These are phyloP conservation scores for Spinus pinus DNA, from an alignment of 2,797 vertebrate species.

Conservation along the genomic window DNA sequence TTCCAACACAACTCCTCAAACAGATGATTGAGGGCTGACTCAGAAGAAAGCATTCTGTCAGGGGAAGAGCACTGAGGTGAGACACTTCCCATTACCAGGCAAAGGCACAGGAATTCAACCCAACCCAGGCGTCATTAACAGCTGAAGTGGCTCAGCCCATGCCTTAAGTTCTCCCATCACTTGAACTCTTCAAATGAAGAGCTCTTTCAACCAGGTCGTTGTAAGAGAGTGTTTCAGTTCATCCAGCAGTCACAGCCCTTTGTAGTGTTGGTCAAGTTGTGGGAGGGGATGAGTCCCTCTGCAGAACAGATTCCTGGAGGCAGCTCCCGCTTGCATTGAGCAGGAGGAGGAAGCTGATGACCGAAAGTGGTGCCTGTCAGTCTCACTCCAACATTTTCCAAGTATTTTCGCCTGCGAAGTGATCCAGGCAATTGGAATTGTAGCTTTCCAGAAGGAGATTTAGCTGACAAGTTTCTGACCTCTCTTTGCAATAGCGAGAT, in stretches of 20 bases:
- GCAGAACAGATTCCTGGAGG: background rate
- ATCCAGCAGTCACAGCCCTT: background rate
- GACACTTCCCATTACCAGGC: background rate
- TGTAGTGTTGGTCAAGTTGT: background rate
- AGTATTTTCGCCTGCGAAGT: background rate
- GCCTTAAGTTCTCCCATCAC: background rate
- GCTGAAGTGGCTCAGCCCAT: background rate
- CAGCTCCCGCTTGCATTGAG: background rate
- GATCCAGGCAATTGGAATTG: background rate
- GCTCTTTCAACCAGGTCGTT: background rate
- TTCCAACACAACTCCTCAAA: background rate
- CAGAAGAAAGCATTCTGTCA: background rate
- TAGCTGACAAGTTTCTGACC: conserved; percentile 49
- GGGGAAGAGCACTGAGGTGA: background rate
- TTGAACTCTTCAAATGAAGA: background rate
- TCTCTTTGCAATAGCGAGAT: background rate
- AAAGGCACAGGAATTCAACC: background rate
- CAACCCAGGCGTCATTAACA: background rate
- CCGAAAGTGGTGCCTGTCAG: background rate
- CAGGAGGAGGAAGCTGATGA: background rate
- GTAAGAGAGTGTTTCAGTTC: background rate
- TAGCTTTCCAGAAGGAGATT: conserved; percentile 13
- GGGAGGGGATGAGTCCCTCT: background rate
- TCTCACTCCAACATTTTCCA: background rate
- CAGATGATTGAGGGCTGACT: background rate